Evolutionary conservation across 2,888 invertebrate species (phyloP).

Genomic region (Sabatieria punctata): DNA sequence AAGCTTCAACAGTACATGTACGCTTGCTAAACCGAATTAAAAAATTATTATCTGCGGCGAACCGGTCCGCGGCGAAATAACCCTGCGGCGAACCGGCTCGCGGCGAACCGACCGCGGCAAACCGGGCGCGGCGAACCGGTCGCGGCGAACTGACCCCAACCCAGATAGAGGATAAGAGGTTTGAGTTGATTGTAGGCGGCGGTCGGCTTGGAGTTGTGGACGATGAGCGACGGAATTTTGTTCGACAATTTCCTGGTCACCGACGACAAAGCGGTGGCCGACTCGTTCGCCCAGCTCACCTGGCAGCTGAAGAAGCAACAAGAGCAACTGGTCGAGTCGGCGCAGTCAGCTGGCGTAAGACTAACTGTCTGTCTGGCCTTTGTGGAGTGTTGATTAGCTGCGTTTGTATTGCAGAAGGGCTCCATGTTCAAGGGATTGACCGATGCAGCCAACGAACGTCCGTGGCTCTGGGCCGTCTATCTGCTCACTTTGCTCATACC

Average conservation of each 20-base stretch:
- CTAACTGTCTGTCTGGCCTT: too few species aligned
- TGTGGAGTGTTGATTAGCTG: too few species aligned
- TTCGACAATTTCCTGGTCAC: constrained; percentile 90
- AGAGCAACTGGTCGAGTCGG: constrained; percentile 10
- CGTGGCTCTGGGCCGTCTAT: constrained; percentile 76
- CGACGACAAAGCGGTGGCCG: constrained; percentile 56
- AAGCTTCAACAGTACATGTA: too few species aligned
- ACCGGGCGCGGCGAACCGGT: too few species aligned
- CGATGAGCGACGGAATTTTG: constrained; percentile 79
- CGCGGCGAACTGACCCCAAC: background rate
- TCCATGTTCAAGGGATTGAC: constrained; percentile 49
- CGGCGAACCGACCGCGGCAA: too few species aligned
- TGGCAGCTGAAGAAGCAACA: constrained; percentile 55
- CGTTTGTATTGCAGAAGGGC: constrained; percentile 1
- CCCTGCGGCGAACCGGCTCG: too few species aligned
- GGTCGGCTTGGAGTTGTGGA: constrained; percentile 92
- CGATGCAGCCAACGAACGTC: constrained; percentile 60
- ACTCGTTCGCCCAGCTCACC: constrained; percentile 61
- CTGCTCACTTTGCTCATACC: constrained; percentile 59
- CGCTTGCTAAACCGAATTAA: too few species aligned
- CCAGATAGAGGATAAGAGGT: too few species aligned
- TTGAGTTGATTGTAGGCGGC: too few species aligned
- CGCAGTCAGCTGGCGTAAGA: background rate
- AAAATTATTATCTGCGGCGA: too few species aligned
- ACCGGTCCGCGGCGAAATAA: too few species aligned